Conservation (phyloP, 2,888 invertebrate genomes). For the Meganola albula region DNA sequence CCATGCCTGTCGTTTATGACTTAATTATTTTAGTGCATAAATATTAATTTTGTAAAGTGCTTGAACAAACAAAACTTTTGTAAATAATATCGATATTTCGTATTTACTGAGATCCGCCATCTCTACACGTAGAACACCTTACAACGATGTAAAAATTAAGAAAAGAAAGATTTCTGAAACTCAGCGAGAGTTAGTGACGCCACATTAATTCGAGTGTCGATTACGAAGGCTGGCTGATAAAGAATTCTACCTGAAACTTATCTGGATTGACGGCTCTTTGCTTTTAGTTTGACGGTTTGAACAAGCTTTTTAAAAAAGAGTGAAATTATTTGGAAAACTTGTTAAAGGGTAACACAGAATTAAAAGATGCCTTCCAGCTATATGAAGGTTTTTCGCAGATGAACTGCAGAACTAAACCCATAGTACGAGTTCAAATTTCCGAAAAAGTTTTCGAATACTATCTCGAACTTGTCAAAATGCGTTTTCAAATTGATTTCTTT, state of each 20-base stretch:
- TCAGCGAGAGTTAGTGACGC: constrained; percentile 69
- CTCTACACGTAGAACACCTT: constrained; percentile 57
- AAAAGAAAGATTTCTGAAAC: constrained; percentile 63
- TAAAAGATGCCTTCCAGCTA: no score
- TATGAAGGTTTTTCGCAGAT: no score
- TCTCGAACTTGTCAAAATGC: no score
- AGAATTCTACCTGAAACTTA: constrained; percentile 37
- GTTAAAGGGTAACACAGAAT: no score
- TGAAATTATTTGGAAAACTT: no score
- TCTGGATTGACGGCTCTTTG: constrained; percentile 26
- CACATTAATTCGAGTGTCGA: constrained; percentile 73
- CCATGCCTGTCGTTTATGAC: no score
- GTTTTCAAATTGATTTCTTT: no score
- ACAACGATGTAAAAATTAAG: constrained; percentile 75
- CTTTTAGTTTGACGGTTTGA: constrained; percentile 17
- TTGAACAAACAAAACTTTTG: background rate
- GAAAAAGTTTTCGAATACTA: no score
- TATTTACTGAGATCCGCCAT: constrained; percentile 19
- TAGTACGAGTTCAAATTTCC: no score
- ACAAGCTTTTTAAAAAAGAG: no score
- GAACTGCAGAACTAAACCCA: no score
- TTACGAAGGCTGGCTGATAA: constrained; percentile 48
- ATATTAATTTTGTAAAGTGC: background rate
- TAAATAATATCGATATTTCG: constrained; percentile 12
- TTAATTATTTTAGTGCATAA: no score